Evolutionary conservation across 1,140 invertebrate species (phyloP).

Genomic region (Pomacea maculata): DNA sequence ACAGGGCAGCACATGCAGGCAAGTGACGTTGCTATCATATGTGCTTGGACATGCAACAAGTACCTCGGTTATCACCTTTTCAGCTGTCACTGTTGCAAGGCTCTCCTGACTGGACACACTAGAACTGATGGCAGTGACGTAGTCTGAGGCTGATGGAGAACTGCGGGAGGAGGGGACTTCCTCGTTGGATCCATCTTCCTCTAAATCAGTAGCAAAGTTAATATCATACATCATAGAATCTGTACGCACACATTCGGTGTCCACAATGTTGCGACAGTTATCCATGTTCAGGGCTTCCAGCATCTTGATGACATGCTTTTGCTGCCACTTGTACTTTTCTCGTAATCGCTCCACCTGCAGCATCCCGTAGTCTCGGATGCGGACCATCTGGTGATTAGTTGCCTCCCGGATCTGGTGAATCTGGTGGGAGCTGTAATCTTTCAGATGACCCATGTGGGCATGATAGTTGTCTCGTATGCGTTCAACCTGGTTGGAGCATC

Average conservation of each 20-base stretch:
- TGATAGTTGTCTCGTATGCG: slow-evolving; percentile 92
- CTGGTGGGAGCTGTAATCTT: slow-evolving; percentile 71
- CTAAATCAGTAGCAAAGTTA: slow-evolving; percentile 49
- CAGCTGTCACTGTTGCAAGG: background rate
- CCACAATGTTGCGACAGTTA: slow-evolving; percentile 81
- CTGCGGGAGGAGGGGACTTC: slow-evolving; percentile 21
- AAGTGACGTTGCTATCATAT: background rate
- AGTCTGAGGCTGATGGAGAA: slow-evolving; percentile 24
- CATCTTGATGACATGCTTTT: slow-evolving; percentile 92
- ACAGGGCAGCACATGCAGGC: no score
- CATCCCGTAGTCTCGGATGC: slow-evolving; percentile 92
- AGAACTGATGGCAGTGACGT: slow-evolving; percentile 28
- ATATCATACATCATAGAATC: slow-evolving; percentile 73
- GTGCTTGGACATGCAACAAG: slow-evolving; percentile 15
- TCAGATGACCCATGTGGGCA: slow-evolving; percentile 70
- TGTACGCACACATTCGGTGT: slow-evolving; percentile 77
- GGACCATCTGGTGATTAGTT: slow-evolving; percentile 92
- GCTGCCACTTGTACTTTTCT: slow-evolving; percentile 92
- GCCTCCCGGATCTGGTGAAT: slow-evolving; percentile 93
- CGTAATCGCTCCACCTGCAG: slow-evolving; percentile 87
- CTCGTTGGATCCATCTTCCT: slow-evolving; percentile 15
- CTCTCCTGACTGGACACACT: slow-evolving; percentile 29
- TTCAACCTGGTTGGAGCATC: slow-evolving; percentile 91
- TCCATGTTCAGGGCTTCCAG: slow-evolving; percentile 95
- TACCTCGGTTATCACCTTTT: slow-evolving; percentile 14